These are phyloP conservation scores for Lithobius niger DNA, from an alignment of 1,140 invertebrate species.

Conservation along the genomic window DNA sequence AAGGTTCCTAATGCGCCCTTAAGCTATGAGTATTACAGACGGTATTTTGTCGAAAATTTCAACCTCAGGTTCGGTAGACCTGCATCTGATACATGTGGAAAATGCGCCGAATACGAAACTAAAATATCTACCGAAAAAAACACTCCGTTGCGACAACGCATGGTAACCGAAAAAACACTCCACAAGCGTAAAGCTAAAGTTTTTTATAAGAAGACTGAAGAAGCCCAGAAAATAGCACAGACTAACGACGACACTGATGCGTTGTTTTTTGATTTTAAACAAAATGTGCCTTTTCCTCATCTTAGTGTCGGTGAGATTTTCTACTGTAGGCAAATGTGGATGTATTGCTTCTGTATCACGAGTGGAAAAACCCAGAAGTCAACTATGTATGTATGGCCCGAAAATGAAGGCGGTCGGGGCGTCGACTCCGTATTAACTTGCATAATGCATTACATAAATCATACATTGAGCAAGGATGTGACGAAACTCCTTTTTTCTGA, in stretches of 20 bases:
- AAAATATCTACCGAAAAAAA: background rate
- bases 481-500: too few relatives aligned
- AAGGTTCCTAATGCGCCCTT: background rate
- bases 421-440: too few relatives aligned
- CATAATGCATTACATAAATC: too few relatives aligned
- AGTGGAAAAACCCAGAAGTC: too few relatives aligned
- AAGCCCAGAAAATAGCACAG: background rate
- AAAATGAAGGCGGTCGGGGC: too few relatives aligned
- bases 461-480: too few relatives aligned
- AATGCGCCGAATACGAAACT: background rate
- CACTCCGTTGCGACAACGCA: background rate
- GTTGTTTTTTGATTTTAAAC: background rate
- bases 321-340: too few relatives aligned
- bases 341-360: too few relatives aligned
- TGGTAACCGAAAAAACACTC: background rate
- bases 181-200: background rate
- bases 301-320: too few relatives aligned
- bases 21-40: background rate
- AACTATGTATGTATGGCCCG: too few relatives aligned
- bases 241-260: background rate
- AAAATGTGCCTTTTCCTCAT: background rate
- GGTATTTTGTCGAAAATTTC: background rate
- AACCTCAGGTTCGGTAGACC: background rate
- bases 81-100: background rate
- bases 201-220: background rate